Percentiles rank a stretch among this genome's conserved stretches.
Conservation (phyloP, 2,797 vertebrate genomes). For the Diceros bicornis region DNA sequence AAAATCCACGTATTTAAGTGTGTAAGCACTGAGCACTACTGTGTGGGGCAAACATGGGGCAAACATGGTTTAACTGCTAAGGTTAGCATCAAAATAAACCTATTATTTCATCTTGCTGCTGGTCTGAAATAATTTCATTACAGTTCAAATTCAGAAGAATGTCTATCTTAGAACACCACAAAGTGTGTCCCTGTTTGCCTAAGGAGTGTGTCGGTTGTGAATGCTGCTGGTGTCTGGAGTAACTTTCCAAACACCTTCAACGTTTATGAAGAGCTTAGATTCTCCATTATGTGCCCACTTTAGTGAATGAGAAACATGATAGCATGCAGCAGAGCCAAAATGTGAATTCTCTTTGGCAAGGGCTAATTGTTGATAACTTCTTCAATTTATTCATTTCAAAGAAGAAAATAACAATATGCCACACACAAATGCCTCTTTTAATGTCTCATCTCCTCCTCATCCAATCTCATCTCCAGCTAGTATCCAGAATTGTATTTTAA, state of each 20-base stretch:
- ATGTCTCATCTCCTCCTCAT: neutral
- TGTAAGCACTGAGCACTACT: neutral
- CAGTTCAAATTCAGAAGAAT: neutral
- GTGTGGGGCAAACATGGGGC: neutral
- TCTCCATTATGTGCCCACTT: accelerated
- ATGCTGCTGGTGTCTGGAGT: neutral
- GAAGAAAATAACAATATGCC: neutral
- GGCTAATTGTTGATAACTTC: neutral
- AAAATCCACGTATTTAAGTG: neutral
- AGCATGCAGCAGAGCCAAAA: neutral
- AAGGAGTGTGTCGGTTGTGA: too few species aligned
- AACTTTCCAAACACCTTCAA: neutral
- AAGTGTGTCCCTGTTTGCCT: accelerated
- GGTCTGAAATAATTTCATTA: neutral
- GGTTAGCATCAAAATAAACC: neutral
- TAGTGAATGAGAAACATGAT: neutral
- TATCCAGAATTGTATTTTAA: neutral
- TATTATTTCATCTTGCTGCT: neutral
- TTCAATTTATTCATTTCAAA: neutral
- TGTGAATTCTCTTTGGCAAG: neutral
- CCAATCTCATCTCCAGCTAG: neutral
- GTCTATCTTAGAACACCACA: neutral
- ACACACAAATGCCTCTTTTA: neutral
- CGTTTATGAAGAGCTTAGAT: neutral
- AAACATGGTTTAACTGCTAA: neutral